Conservation (phyloP, 2,113 vertebrate genomes). For the Ailuropoda melanoleuca region DNA sequence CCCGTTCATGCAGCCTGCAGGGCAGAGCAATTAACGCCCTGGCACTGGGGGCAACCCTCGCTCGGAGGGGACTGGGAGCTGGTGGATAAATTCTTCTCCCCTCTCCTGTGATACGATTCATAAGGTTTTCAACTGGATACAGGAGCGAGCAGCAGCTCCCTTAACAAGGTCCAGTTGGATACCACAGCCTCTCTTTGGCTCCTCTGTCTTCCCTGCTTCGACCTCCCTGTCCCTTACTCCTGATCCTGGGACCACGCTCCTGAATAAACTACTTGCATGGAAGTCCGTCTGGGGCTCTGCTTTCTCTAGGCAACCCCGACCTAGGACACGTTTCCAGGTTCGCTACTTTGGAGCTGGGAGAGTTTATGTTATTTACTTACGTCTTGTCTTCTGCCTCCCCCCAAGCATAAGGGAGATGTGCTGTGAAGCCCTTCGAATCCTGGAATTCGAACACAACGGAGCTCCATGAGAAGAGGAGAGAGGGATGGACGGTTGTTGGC, state of each 20-base stretch:
- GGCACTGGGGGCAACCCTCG: background rate
- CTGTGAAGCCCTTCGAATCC: background rate
- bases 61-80: background rate
- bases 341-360: background rate
- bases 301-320: background rate
- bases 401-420: background rate
- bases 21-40: background rate
- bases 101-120: background rate
- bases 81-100: background rate
- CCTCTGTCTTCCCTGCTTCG: background rate
- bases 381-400: background rate
- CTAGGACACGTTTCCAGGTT: background rate
- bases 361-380: background rate
- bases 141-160: background rate
- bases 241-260: background rate
- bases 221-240: background rate
- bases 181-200: background rate
- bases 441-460: background rate
- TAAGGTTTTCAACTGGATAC: background rate
- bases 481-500: background rate
- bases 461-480: background rate
- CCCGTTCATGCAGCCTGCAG: background rate
- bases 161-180: background rate
- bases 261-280: background rate
- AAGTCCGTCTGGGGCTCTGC: background rate